Percentiles rank a stretch among this genome's conserved stretches.
phyloP scores from a whole-genome alignment of 2,113 vertebrate species.

The Pterocles burchelli region DNA sequence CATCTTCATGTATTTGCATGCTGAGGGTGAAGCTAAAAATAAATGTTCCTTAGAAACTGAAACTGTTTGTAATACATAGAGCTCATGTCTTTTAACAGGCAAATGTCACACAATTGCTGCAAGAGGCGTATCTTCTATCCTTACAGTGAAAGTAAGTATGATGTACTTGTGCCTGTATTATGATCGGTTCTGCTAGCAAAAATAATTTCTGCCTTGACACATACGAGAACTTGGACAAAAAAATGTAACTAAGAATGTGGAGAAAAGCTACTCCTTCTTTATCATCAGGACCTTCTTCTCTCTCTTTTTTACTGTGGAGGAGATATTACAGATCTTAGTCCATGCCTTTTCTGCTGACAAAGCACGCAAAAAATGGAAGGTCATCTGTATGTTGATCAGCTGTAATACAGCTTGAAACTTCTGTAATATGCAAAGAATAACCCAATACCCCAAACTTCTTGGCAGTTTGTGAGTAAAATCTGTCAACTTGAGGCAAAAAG shows the following conservation, averaged over 20 bases:
- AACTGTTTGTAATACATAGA: rapidly evolving
- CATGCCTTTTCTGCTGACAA: neutral
- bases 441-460: neutral
- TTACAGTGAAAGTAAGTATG: neutral
- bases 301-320: neutral
- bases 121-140: neutral
- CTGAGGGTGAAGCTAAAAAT: neutral
- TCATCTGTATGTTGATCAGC: neutral
- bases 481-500: neutral
- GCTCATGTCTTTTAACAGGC: neutral
- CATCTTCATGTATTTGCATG: neutral
- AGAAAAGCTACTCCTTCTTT: neutral
- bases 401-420: neutral
- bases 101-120: neutral
- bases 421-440: neutral
- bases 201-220: neutral
- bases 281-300: neutral
- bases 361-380: neutral
- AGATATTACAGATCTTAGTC: neutral
- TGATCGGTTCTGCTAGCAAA: neutral
- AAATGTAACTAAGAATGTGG: neutral
- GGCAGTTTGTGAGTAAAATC: neutral
- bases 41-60: neutral
- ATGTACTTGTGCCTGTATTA: neutral
- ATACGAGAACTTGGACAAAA: neutral